Conservation (phyloP, 2,888 invertebrate genomes). For the Eupithecia subumbrata region DNA sequence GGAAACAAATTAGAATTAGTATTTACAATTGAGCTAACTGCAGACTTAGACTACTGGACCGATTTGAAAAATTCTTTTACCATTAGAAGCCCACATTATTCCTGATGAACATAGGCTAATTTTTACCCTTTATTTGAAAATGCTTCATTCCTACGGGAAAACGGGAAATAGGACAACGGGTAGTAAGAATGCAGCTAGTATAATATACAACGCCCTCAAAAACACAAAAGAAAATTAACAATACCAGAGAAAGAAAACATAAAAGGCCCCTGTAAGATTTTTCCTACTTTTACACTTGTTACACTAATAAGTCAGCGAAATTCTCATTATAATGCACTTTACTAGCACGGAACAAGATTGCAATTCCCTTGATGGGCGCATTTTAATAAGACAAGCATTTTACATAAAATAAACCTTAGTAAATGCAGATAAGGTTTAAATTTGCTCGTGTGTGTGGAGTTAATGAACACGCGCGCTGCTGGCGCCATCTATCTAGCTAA, state of each 20-base stretch:
- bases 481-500: constrained; percentile 61
- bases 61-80: no score
- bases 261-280: constrained; percentile 16
- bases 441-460: constrained; percentile 60
- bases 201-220: neutral
- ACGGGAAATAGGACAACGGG: no score
- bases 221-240: neutral
- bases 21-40: no score
- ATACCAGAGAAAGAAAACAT: neutral
- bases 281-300: constrained; percentile 21
- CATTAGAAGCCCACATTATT: no score
- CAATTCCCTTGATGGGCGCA: constrained; percentile 15
- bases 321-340: constrained; percentile 7
- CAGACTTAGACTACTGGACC: no score
- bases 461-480: constrained; percentile 63
- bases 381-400: constrained; percentile 32
- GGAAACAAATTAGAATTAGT: no score
- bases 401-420: constrained; percentile 38
- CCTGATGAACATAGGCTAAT: no score
- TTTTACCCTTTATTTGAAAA: no score
- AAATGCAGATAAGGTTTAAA: constrained; percentile 52
- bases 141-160: no score
- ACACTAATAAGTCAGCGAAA: constrained; percentile 15
- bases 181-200: no score
- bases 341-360: constrained; percentile 1